Evolutionary conservation across 2,797 vertebrate genomes (phyloP).

Genomic region (Ctenopoma kingsleyae): DNA sequence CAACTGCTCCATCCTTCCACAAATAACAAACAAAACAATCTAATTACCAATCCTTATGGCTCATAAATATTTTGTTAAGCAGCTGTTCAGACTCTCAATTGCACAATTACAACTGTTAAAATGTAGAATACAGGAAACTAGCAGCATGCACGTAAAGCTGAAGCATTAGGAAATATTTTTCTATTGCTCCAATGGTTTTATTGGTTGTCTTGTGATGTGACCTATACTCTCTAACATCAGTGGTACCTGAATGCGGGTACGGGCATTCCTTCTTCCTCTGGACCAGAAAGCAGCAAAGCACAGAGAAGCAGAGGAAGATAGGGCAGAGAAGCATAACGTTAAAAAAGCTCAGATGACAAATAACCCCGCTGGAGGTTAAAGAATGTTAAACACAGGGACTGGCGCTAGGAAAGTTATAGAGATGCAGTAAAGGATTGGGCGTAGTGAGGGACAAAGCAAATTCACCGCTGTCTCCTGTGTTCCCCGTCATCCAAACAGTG

Average conservation of each 20-base stretch:
- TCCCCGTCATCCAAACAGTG: slow-evolving; percentile 33
- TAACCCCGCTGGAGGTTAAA: slow-evolving; percentile 55
- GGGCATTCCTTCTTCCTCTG: slow-evolving; percentile 99
- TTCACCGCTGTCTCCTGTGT: slow-evolving; percentile 45
- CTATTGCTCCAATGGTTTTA: slow-evolving; percentile 28
- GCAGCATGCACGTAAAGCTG: slow-evolving; percentile 33
- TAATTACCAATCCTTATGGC: neutral
- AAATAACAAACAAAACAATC: neutral
- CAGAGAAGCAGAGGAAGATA: slow-evolving; percentile 89
- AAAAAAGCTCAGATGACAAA: slow-evolving; percentile 56
- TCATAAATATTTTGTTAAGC: slow-evolving; percentile 20
- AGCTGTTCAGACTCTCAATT: slow-evolving; percentile 9
- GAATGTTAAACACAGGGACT: slow-evolving; percentile 49
- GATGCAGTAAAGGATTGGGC: slow-evolving; percentile 62
- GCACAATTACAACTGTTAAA: neutral
- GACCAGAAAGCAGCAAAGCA: slow-evolving; percentile 91
- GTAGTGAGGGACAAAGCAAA: slow-evolving; percentile 49
- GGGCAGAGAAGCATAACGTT: slow-evolving; percentile 85
- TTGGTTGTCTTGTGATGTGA: slow-evolving; percentile 26
- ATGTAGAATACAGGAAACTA: slow-evolving; percentile 14
- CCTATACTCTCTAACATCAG: slow-evolving; percentile 33
- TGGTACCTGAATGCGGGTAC: slow-evolving; percentile 98
- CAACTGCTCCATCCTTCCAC: no score
- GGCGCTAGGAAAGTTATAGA: slow-evolving; percentile 60
- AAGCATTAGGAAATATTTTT: slow-evolving; percentile 37